Conservation (phyloP, 2,113 vertebrate species). For the Manacus vitellinus region DNA sequence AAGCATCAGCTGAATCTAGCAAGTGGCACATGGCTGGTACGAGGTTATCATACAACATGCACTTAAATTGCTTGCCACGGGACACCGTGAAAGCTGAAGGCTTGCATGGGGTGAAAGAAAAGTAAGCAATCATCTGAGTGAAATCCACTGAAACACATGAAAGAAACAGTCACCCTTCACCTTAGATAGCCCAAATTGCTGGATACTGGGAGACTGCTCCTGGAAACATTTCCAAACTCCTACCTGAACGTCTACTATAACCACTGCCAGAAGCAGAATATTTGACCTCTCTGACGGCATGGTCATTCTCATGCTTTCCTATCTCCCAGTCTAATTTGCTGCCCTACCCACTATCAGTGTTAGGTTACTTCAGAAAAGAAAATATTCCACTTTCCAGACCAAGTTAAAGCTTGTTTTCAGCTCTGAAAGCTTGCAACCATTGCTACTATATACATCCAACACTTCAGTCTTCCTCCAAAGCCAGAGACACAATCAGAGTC, state of each 20-base stretch:
- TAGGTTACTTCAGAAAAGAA: neutral
- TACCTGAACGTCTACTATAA: neutral
- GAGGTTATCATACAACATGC: accelerated
- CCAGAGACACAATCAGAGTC: neutral
- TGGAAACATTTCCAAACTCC: neutral
- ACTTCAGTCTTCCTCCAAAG: neutral
- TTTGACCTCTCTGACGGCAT: too few species aligned
- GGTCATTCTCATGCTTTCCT: neutral
- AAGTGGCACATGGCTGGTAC: neutral
- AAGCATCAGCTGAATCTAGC: neutral
- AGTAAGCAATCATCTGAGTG: neutral
- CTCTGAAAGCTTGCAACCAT: neutral
- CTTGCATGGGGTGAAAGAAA: neutral
- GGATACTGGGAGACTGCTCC: neutral
- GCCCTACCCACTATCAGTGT: neutral
- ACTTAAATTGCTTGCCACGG: neutral
- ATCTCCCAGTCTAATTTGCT: neutral
- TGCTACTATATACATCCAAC: neutral
- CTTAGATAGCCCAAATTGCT: neutral
- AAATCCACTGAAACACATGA: accelerated
- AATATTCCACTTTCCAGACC: neutral
- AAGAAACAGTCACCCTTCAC: neutral
- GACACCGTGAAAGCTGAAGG: neutral
- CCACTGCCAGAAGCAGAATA: neutral
- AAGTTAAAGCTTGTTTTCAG: neutral